These are phyloP conservation scores for Thysanoteuthis rhombus DNA, from an alignment of 2,888 invertebrate species.

Conservation along the genomic window DNA sequence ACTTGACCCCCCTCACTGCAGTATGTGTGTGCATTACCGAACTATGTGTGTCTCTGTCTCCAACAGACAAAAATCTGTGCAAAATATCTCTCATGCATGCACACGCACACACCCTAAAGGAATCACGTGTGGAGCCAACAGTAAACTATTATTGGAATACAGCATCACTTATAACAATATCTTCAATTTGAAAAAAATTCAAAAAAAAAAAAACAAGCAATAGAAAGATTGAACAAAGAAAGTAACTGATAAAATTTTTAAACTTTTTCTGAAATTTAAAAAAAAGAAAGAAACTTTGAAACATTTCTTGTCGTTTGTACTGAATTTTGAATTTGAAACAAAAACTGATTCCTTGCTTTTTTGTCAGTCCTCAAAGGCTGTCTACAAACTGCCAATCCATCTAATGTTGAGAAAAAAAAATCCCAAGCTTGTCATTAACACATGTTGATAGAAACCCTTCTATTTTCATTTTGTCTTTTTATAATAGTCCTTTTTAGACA, in stretches of 20 bases:
- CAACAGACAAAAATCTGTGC: not conserved
- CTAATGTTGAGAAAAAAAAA: not conserved
- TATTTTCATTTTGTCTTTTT: constrained; percentile 12
- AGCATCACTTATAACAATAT: not conserved
- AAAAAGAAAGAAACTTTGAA: not conserved
- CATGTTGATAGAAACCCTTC: not conserved
- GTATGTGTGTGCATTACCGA: not conserved
- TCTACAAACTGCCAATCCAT: not conserved
- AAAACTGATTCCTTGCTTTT: not conserved
- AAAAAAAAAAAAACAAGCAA: not conserved
- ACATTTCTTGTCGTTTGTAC: not conserved
- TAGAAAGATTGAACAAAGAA: not conserved
- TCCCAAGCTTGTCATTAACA: not conserved
- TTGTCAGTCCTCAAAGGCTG: not conserved
- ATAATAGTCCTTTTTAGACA: not conserved
- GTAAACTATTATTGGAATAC: not conserved
- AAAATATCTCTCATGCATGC: not conserved
- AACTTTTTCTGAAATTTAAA: not conserved
- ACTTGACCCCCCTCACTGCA: not conserved
- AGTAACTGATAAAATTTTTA: not conserved
- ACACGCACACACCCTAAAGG: not conserved
- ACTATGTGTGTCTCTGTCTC: not conserved
- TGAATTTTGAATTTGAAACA: not conserved
- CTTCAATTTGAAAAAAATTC: too few relatives aligned
- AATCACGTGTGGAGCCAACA: not conserved